phyloP scores from a whole-genome alignment of 2,113 vertebrate genomes.

The Carassius gibelio region DNA sequence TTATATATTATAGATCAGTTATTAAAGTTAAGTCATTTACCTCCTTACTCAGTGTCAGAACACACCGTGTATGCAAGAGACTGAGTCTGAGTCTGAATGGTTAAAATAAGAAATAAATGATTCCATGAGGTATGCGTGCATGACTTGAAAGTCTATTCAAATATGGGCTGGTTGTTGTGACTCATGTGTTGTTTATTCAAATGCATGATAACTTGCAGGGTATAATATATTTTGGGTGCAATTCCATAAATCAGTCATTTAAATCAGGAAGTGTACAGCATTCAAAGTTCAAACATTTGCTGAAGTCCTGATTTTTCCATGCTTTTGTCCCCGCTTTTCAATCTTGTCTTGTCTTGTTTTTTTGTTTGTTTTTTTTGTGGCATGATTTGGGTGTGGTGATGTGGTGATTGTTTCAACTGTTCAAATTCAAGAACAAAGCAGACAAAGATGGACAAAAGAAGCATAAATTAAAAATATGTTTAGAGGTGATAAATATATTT shows the following conservation, averaged over 20 bases:
- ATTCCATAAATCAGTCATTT: not conserved
- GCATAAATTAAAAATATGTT: not conserved
- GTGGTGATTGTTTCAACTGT: not conserved
- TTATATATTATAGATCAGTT: not conserved
- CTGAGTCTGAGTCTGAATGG: not conserved
- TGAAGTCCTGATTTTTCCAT: not conserved
- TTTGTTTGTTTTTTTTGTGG: not conserved
- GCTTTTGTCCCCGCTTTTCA: not conserved
- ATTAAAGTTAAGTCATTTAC: not conserved
- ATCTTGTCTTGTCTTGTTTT: not conserved
- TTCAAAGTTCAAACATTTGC: not conserved
- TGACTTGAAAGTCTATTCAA: not conserved
- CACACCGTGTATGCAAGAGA: not conserved
- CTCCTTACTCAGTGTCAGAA: not conserved
- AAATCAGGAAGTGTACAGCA: not conserved
- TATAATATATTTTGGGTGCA: not conserved
- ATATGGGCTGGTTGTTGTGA: not conserved
- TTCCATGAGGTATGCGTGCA: not conserved
- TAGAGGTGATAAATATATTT: not conserved
- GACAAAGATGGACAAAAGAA: not conserved
- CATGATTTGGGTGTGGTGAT: not conserved
- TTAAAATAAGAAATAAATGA: not conserved
- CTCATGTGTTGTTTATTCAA: not conserved
- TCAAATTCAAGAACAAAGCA: not conserved
- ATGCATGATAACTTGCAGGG: not conserved